Percentiles rank a stretch among this genome's conserved stretches.
Conservation (phyloP, 2,113 vertebrate genomes). For the Corythoichthys haematopterus region DNA sequence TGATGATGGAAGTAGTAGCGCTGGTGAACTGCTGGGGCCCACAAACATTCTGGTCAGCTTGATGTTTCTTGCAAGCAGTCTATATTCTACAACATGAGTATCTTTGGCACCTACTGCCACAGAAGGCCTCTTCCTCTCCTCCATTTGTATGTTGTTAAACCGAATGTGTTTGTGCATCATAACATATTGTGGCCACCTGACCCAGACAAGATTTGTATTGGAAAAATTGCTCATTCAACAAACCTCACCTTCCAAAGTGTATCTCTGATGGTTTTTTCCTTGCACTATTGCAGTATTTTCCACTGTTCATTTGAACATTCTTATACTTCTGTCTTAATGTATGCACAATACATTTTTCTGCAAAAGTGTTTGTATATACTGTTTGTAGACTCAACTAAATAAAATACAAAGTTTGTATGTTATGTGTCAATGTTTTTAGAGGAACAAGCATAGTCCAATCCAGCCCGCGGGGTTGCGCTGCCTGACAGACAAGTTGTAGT, state of each 20-base stretch:
- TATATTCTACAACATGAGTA: conserved; percentile 12
- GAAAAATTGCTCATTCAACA: background rate
- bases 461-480: too few species aligned
- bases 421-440: background rate
- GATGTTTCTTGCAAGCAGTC: conserved; percentile 19
- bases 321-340: conserved; percentile 3
- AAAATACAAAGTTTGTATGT: conserved; percentile 36
- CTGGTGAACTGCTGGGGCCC: conserved; percentile 14
- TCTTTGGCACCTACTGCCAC: background rate
- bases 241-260: background rate
- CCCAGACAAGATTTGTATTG: background rate
- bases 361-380: background rate
- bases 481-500: background rate
- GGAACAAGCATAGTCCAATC: too few species aligned
- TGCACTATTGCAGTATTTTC: background rate
- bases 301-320: conserved; percentile 7
- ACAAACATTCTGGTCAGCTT: conserved; percentile 28
- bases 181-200: background rate
- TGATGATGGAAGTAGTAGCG: conserved; percentile 5
- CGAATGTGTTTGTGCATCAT: conserved; percentile 4
- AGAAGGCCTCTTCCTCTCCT: background rate
- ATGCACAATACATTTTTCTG: conserved; percentile 12
- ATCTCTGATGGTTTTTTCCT: background rate
- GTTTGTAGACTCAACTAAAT: conserved; percentile 30
- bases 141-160: conserved; percentile 6